Evolutionary conservation across 2,888 invertebrate species (phyloP).

Genomic region (Gastracanthus pulcherrimus): DNA sequence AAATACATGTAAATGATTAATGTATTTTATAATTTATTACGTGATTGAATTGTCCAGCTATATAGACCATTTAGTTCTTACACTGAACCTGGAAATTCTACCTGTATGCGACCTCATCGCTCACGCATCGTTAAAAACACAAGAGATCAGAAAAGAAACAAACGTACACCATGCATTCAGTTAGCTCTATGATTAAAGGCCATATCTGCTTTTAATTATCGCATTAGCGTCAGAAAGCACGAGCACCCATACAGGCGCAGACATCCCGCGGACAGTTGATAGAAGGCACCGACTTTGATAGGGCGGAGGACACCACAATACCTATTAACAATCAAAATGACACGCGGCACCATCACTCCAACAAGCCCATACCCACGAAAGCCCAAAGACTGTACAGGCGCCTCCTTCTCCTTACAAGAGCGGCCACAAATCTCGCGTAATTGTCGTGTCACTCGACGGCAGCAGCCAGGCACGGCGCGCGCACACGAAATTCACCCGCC

Average conservation of each 20-base stretch:
- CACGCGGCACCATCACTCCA: neutral
- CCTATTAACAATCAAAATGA: constrained; percentile 1
- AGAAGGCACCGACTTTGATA: neutral
- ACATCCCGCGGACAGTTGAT: neutral
- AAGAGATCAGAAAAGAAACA: too few species aligned
- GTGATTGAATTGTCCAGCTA: too few species aligned
- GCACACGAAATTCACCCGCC: neutral
- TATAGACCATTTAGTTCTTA: too few species aligned
- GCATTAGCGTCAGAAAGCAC: constrained; percentile 21
- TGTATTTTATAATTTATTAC: too few species aligned
- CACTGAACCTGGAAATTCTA: too few species aligned
- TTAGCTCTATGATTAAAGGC: constrained; percentile 30
- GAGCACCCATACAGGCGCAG: neutral
- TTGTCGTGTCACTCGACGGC: constrained; percentile 10
- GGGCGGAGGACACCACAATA: neutral
- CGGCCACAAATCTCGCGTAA: neutral
- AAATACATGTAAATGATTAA: too few species aligned
- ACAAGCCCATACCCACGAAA: neutral
- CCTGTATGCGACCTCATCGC: too few species aligned
- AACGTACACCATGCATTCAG: too few species aligned
- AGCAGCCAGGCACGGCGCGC: neutral
- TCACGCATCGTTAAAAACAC: too few species aligned
- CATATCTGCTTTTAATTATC: constrained; percentile 31
- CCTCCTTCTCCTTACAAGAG: neutral
- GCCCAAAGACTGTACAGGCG: neutral